Evolutionary conservation across 2,888 invertebrate genomes (phyloP).

Genomic region (Abscondita cerata): DNA sequence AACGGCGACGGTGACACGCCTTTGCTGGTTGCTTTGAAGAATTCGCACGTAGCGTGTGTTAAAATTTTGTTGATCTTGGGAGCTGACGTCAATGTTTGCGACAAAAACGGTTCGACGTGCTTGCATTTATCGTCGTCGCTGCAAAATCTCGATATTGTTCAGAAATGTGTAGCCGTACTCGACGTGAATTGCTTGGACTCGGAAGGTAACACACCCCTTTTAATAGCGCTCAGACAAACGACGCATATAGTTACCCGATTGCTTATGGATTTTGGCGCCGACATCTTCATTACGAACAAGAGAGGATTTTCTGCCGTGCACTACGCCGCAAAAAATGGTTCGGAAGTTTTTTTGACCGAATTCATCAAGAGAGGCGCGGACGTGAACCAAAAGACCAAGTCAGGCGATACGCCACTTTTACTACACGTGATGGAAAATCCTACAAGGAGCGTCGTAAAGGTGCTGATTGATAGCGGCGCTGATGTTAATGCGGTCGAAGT

Average conservation of each 20-base stretch:
- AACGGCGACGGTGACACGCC: conserved; percentile 3
- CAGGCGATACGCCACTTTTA: background rate
- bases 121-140: background rate
- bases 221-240: background rate
- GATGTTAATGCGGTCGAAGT: background rate
- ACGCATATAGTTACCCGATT: background rate
- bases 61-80: background rate
- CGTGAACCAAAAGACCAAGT: background rate
- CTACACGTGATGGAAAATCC: background rate
- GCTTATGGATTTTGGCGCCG: background rate
- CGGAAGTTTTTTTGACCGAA: background rate
- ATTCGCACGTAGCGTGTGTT: too few species aligned
- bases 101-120: background rate
- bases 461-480: background rate
- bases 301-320: background rate
- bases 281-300: background rate
- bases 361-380: background rate
- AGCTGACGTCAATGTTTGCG: background rate
- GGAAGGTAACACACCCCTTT: conserved; percentile 3
- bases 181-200: background rate
- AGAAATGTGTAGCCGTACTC: background rate
- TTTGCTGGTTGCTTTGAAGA: background rate
- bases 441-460: background rate
- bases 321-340: background rate
- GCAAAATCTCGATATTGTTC: background rate